A percentile compares a stretch with the other conserved stretches of the same genome.
These are phyloP conservation scores for Scalopus aquaticus DNA, from an alignment of 2,113 vertebrate species.

Conservation along the genomic window DNA sequence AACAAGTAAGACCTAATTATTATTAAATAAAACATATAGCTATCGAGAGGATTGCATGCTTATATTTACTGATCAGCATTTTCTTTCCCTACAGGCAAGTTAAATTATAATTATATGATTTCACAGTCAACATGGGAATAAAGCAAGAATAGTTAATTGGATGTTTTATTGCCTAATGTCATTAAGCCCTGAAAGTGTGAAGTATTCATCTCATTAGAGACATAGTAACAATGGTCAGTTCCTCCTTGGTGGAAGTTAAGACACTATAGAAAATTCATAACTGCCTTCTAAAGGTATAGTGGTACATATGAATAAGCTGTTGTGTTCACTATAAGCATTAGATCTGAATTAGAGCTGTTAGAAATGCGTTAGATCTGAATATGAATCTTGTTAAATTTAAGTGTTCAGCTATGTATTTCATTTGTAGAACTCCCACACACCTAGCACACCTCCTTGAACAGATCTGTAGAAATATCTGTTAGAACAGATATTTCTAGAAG, in stretches of 20 bases:
- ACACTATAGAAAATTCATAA: background rate
- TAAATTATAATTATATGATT: slow-evolving; percentile 71
- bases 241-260: background rate
- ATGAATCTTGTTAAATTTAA: background rate
- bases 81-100: slow-evolving; percentile 62
- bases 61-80: slow-evolving; percentile 70
- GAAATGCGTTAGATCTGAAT: background rate
- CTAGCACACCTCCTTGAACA: background rate
- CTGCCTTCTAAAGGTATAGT: background rate
- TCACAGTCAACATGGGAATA: slow-evolving; percentile 70
- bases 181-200: background rate
- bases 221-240: background rate
- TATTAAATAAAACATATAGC: slow-evolving; percentile 68
- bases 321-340: background rate
- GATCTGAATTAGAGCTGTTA: too few species aligned
- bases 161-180: slow-evolving; percentile 53
- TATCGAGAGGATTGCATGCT: slow-evolving; percentile 53
- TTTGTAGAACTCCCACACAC: background rate
- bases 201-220: background rate
- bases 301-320: background rate
- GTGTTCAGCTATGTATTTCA: background rate
- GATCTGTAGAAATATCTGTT: background rate
- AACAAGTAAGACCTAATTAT: slow-evolving; percentile 68
- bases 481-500: background rate
- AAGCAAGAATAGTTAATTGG: slow-evolving; percentile 63